These are phyloP conservation scores for Arion vulgaris DNA, from an alignment of 1,140 invertebrate genomes.

Conservation along the genomic window DNA sequence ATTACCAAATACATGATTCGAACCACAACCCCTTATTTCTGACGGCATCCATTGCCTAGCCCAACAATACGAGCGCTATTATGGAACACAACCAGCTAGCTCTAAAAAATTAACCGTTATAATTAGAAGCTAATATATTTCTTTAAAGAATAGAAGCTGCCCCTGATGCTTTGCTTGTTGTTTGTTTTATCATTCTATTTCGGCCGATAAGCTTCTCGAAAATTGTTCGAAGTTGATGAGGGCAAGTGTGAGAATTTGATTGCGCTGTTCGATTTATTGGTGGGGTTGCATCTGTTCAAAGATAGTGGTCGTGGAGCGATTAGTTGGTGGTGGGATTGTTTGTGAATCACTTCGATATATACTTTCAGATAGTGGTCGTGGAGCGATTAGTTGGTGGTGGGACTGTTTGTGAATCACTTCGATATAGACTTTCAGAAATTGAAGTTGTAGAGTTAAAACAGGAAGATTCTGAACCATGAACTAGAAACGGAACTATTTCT, in stretches of 20 bases:
- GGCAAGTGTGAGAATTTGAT: neutral
- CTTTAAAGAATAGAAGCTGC: neutral
- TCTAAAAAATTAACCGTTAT: too few relatives aligned
- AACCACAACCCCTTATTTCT: too few relatives aligned
- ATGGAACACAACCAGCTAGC: too few relatives aligned
- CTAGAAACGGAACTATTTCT: neutral
- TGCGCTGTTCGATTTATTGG: too few relatives aligned
- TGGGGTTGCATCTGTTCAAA: neutral
- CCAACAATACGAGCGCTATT: too few relatives aligned
- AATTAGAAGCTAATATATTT: too few relatives aligned
- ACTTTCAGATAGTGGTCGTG: neutral
- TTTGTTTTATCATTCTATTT: neutral
- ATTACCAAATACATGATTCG: too few relatives aligned
- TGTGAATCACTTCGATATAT: neutral
- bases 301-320: neutral
- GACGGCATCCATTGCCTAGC: too few relatives aligned
- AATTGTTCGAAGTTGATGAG: neutral
- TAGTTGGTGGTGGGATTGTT: neutral
- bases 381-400: neutral
- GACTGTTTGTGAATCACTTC: neutral
- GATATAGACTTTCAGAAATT: neutral
- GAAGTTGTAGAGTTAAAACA: neutral
- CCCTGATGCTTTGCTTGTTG: neutral
- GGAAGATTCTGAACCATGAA: neutral
- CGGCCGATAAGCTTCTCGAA: neutral